Conservation (phyloP, 2,888 invertebrate species). For the Netelia melanura region DNA sequence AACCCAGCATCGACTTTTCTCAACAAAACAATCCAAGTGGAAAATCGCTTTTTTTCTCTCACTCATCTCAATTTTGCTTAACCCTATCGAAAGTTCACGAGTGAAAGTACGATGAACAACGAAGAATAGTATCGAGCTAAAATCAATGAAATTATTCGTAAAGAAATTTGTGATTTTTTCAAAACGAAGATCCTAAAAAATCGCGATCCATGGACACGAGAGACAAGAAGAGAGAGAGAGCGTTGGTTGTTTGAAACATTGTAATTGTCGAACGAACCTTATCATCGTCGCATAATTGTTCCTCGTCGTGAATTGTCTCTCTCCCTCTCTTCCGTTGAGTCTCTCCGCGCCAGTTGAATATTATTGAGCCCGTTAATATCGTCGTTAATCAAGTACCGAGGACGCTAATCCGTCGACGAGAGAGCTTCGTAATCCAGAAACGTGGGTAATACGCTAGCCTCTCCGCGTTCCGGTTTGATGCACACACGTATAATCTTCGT, state of each 20-base stretch:
- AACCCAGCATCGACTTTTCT: constrained; percentile 19
- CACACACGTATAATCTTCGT: constrained; percentile 21
- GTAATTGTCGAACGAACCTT: constrained; percentile 24
- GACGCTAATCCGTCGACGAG: constrained; percentile 64
- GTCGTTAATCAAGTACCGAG: constrained; percentile 66
- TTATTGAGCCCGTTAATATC: constrained; percentile 65
- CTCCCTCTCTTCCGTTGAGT: constrained; percentile 33
- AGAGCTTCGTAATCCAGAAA: constrained; percentile 61
- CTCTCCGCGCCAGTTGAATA: constrained; percentile 47
- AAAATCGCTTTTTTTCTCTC: constrained; percentile 22
- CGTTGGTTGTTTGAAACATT: not conserved
- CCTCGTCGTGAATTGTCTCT: constrained; percentile 37
- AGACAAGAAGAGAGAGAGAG: not conserved
- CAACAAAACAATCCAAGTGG: constrained; percentile 49
- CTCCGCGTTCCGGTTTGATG: constrained; percentile 53
- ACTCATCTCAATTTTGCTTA: constrained; percentile 5
- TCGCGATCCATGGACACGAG: no score
- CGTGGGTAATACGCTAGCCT: constrained; percentile 53
- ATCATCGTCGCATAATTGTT: constrained; percentile 45
- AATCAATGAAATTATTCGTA: not conserved
- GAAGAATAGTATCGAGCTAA: not conserved
- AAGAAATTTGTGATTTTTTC: not conserved
- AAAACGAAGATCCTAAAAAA: no score
- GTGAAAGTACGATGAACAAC: no score
- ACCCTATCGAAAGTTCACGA: no score